Conservation (phyloP, 2,113 vertebrate species). For the Daubentonia madagascariensis region DNA sequence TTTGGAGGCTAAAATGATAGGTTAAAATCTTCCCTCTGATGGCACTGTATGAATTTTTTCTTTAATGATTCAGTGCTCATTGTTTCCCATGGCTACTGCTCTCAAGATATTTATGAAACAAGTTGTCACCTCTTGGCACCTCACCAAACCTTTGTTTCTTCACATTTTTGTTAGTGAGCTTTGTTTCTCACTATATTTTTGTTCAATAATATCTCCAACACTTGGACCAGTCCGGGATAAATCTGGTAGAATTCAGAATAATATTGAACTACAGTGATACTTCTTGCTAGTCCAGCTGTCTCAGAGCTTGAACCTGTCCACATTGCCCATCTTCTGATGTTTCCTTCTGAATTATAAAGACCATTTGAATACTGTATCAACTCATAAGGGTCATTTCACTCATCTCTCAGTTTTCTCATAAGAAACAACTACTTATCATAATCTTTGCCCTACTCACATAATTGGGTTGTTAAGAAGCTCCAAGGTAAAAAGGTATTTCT, state of each 20-base stretch:
- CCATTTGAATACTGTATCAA: neutral
- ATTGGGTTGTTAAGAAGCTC: neutral
- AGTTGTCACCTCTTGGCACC: neutral
- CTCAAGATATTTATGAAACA: conserved; percentile 41
- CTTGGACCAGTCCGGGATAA: neutral
- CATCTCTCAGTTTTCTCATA: neutral
- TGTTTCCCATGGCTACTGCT: neutral
- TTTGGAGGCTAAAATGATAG: neutral
- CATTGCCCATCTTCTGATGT: neutral
- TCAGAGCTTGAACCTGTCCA: neutral
- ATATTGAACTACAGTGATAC: neutral
- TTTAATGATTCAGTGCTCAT: neutral
- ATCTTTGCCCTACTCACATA: neutral
- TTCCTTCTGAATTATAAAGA: neutral
- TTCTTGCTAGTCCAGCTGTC: neutral
- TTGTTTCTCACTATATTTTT: neutral
- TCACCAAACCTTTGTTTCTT: neutral
- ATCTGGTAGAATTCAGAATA: neutral
- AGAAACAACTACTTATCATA: neutral
- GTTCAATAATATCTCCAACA: neutral
- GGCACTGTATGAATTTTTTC: neutral
- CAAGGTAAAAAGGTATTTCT: neutral
- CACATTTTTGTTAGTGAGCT: neutral
- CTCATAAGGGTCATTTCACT: neutral
- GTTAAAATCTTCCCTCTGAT: neutral